Evolutionary conservation across 2,113 vertebrate genomes (phyloP).

Genomic region (Calyptomena viridis): DNA sequence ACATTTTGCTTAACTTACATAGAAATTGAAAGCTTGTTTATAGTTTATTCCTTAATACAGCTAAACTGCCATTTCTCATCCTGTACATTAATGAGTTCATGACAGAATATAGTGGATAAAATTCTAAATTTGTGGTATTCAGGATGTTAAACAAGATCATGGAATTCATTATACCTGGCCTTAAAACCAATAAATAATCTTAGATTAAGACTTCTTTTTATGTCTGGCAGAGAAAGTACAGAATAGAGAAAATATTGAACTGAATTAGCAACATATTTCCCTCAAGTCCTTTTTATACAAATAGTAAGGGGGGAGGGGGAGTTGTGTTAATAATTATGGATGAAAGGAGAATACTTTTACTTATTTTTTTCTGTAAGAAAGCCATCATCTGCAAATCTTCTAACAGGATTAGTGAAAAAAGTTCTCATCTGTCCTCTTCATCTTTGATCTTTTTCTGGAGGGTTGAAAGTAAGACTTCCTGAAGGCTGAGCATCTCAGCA

Average conservation of each 20-base stretch:
- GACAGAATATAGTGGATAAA: not conserved
- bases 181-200: not conserved
- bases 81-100: not conserved
- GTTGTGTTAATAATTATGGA: not conserved
- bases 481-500: not conserved
- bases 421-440: not conserved
- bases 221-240: not conserved
- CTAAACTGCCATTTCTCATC: not conserved
- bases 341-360: not conserved
- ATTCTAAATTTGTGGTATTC: not conserved
- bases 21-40: not conserved
- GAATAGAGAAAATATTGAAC: not conserved
- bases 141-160: not conserved
- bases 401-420: not conserved
- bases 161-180: not conserved
- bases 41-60: not conserved
- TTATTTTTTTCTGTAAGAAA: not conserved
- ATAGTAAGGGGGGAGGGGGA: accelerated
- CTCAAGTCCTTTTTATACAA: not conserved
- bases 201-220: not conserved
- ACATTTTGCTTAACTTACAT: not conserved
- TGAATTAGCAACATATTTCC: not conserved
- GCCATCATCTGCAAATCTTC: not conserved
- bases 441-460: not conserved
- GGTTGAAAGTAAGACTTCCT: not conserved